These are phyloP conservation scores for Triplophysa tibetana DNA, from an alignment of 2,113 vertebrate genomes.

Conservation along the genomic window DNA sequence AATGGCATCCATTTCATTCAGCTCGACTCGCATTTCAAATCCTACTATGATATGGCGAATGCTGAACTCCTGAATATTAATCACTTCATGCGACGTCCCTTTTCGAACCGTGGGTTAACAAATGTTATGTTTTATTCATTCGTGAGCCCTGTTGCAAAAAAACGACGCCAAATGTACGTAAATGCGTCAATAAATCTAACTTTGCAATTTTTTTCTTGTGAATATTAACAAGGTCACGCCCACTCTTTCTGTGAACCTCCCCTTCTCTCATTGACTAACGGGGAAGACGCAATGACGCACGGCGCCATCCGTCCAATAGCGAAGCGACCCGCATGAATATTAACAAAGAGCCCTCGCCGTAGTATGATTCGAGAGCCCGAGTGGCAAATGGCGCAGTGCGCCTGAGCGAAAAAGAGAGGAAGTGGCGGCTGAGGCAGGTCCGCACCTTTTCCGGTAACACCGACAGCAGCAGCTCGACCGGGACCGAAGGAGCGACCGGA, in stretches of 20 bases:
- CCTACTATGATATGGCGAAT: conserved; percentile 3
- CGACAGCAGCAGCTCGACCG: conserved; percentile 65
- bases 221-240: not conserved
- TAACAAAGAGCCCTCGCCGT: not conserved
- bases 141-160: not conserved
- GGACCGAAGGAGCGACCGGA: conserved; percentile 47
- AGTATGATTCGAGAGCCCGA: conserved; percentile 49
- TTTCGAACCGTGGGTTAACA: too few relatives aligned
- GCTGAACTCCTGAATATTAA: not conserved
- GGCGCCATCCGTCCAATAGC: not conserved
- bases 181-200: not conserved
- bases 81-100: not conserved
- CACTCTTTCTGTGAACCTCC: too few relatives aligned
- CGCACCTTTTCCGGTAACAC: conserved; percentile 83
- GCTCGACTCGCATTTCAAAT: conserved; percentile 1
- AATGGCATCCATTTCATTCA: conserved; percentile 65
- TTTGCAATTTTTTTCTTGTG: not conserved
- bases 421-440: conserved; percentile 78
- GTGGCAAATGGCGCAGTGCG: conserved; percentile 69
- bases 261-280: not conserved
- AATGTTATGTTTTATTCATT: not conserved
- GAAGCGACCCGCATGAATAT: not conserved
- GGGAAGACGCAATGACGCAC: not conserved
- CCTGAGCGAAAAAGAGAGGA: conserved; percentile 67
- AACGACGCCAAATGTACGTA: too few relatives aligned